Evolutionary conservation across 1,140 invertebrate genomes (phyloP).

Genomic region (Tribolium madens): DNA sequence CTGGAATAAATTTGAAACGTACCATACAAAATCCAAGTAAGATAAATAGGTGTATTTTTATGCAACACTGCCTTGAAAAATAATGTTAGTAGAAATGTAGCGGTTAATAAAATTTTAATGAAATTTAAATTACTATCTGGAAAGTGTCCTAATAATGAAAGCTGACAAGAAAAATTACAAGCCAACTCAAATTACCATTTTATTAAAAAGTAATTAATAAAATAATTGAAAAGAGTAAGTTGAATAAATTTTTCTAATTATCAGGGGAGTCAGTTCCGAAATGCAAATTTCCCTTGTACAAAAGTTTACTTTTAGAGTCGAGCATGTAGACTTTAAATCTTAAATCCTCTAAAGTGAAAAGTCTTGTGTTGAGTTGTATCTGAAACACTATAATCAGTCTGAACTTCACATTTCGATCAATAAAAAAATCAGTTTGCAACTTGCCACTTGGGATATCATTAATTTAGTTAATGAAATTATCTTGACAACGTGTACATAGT

Average conservation of each 20-base stretch:
- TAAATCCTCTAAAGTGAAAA: slow-evolving; percentile 18
- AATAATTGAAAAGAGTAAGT: neutral
- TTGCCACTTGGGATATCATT: neutral
- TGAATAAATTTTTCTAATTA: neutral
- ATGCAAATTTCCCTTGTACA: neutral
- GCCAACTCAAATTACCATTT: slow-evolving; percentile 16
- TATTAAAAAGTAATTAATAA: slow-evolving; percentile 6
- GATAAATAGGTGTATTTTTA: too few species aligned
- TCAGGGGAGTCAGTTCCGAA: neutral
- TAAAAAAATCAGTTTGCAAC: neutral
- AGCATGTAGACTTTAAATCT: neutral
- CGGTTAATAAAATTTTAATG: slow-evolving; percentile 11
- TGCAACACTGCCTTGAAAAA: neutral
- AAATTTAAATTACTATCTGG: too few species aligned
- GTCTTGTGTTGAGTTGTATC: slow-evolving; percentile 7
- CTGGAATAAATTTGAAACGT: too few species aligned
- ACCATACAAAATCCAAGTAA: too few species aligned
- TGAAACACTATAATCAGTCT: neutral
- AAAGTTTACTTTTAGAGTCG: neutral
- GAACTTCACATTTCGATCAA: neutral
- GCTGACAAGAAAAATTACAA: neutral
- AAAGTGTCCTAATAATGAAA: slow-evolving; percentile 2
- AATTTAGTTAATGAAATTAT: neutral
- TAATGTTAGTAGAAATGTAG: neutral
- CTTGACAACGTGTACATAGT: neutral